Evolutionary conservation across 2,797 vertebrate genomes (phyloP).

Genomic region (Lepilemur ruficaudatus): DNA sequence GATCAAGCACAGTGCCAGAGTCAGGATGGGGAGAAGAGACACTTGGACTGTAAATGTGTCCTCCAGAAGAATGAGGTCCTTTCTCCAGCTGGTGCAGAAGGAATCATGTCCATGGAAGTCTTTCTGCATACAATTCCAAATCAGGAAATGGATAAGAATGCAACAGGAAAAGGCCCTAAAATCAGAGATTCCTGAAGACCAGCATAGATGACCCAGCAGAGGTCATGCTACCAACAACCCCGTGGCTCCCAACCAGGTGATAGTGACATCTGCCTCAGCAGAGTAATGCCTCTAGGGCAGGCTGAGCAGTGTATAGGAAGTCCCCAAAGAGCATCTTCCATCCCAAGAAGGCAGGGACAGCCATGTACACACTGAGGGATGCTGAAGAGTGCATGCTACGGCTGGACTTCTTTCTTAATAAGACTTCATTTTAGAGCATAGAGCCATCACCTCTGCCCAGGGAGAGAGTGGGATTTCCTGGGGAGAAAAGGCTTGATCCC

Average conservation of each 20-base stretch:
- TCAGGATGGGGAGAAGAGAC: not conserved
- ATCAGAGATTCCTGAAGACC: not conserved
- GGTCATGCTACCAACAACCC: rapidly evolving
- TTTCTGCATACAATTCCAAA: not conserved
- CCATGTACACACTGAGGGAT: rapidly evolving
- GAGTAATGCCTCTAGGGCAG: rapidly evolving
- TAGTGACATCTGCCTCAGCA: not conserved
- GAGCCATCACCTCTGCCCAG: not conserved
- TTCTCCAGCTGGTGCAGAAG: not conserved
- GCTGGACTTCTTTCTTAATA: not conserved
- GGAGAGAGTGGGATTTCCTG: not conserved
- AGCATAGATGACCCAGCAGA: not conserved
- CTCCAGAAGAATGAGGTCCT: not conserved
- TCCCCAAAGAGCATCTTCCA: not conserved
- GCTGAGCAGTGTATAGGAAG: rapidly evolving
- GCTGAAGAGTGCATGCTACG: not conserved
- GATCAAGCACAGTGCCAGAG: not conserved
- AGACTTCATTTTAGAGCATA: not conserved
- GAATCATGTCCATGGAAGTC: not conserved
- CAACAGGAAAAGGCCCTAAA: not conserved
- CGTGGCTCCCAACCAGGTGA: not conserved
- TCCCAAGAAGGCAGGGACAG: not conserved
- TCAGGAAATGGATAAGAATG: not conserved
- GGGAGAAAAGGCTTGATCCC: not conserved
- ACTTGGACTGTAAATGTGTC: not conserved